A percentile compares a stretch with the other conserved stretches of the same genome.
Evolutionary conservation across 2,888 invertebrate species (phyloP).

Genomic region (Platerodrilus igneus): DNA sequence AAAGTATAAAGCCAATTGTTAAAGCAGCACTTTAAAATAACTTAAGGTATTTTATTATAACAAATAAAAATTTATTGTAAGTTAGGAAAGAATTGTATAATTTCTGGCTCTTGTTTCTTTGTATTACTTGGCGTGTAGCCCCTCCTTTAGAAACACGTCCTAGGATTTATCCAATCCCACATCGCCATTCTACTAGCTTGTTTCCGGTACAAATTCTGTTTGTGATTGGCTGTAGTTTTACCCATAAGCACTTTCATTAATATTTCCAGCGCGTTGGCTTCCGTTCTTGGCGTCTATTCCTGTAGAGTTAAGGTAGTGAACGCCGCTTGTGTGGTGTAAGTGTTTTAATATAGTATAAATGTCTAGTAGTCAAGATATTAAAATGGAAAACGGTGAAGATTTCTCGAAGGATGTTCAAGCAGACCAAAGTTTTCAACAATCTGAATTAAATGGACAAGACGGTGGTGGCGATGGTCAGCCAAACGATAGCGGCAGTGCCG

Average conservation of each 20-base stretch:
- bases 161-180: too few species aligned
- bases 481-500: slow-evolving; percentile 66
- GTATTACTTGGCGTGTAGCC: too few species aligned
- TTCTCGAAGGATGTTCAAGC: slow-evolving; percentile 70
- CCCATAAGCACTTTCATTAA: slow-evolving; percentile 15
- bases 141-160: too few species aligned
- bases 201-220: too few species aligned
- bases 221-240: slow-evolving; percentile 7
- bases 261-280: slow-evolving; percentile 16
- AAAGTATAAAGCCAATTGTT: too few species aligned
- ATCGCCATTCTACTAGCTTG: slow-evolving; percentile 25
- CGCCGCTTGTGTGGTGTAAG: slow-evolving; percentile 3
- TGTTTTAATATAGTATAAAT: slow-evolving; percentile 35
- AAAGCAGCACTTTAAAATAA: too few species aligned
- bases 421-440: slow-evolving; percentile 60
- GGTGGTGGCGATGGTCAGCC: slow-evolving; percentile 65
- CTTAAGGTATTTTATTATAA: too few species aligned
- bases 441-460: slow-evolving; percentile 47
- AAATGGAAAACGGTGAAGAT: slow-evolving; percentile 74
- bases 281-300: slow-evolving; percentile 16
- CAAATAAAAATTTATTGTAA: too few species aligned
- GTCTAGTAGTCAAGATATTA: slow-evolving; percentile 59
- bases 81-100: too few species aligned
- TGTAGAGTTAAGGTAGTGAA: slow-evolving; percentile 13
- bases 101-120: too few species aligned